Conservation (phyloP, 1,140 invertebrate genomes). For the Anastrepha ludens region DNA sequence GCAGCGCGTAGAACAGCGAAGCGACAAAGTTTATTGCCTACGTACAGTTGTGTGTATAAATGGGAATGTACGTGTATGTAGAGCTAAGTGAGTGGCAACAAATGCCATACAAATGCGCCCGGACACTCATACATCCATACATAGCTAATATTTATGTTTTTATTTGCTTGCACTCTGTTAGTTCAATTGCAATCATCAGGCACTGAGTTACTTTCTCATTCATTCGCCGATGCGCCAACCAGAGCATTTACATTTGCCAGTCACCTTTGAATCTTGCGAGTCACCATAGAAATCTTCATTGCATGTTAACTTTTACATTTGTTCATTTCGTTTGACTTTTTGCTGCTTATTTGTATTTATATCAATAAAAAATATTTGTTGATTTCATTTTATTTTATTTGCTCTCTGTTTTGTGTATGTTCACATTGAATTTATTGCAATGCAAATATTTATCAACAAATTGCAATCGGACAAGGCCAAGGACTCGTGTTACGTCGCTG, state of each 20-base stretch:
- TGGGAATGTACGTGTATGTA: conserved; percentile 71
- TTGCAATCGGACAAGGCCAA: conserved; percentile 66
- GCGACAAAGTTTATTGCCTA: conserved; percentile 33
- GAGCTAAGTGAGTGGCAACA: background rate
- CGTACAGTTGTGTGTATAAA: conserved; percentile 69
- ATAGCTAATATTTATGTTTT: background rate
- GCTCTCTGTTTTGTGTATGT: conserved; percentile 55
- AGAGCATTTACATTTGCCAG: conserved; percentile 54
- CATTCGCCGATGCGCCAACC: conserved; percentile 41
- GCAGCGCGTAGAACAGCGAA: background rate
- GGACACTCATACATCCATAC: background rate
- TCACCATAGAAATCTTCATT: conserved; percentile 53
- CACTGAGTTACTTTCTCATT: conserved; percentile 43
- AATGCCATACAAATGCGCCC: background rate
- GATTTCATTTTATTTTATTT: background rate
- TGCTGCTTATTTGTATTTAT: conserved; percentile 1
- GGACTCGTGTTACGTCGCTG: conserved; percentile 49
- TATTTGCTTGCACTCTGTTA: conserved; percentile 32
- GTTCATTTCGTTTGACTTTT: background rate
- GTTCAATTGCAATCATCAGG: background rate
- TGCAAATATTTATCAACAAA: conserved; percentile 74
- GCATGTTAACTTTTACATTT: conserved; percentile 43
- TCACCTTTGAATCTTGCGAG: conserved; percentile 47
- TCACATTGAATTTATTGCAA: conserved; percentile 71
- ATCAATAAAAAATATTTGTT: conserved; percentile 37